phyloP scores from a whole-genome alignment of 35 echinoderm and acorn worm species.

The Hemicentrotus pulcherrimus region DNA sequence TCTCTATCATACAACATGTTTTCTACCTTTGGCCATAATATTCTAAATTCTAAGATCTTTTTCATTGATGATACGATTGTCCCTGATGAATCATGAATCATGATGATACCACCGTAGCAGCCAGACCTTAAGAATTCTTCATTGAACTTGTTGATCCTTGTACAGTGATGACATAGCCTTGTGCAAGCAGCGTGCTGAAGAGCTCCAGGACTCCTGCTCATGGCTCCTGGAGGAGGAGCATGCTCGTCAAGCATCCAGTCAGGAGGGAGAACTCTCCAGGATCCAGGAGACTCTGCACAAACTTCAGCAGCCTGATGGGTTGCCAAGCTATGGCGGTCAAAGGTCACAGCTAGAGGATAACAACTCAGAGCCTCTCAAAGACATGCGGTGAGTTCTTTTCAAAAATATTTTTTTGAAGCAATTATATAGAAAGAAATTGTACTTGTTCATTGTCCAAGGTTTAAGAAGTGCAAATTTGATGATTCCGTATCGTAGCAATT shows the following conservation, averaged over 20 bases:
- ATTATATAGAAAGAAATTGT: not conserved
- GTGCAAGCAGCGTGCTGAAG: slow-evolving; percentile 53
- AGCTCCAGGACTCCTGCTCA: slow-evolving; percentile 50
- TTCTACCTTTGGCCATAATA: no score
- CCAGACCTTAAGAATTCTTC: not conserved
- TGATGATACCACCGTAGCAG: not conserved
- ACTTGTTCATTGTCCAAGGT: not conserved
- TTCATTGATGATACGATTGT: not conserved
- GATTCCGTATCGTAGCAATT: not conserved
- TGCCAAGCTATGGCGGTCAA: slow-evolving; percentile 19
- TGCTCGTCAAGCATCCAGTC: not conserved
- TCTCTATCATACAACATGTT: no score
- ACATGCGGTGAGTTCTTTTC: slow-evolving; percentile 47
- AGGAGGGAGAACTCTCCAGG: slow-evolving; percentile 38
- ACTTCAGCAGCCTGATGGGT: slow-evolving; percentile 21
- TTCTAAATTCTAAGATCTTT: not conserved
- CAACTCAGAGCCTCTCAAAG: slow-evolving; percentile 21
- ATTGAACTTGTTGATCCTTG: not conserved
- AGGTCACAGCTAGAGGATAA: not conserved
- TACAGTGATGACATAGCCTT: slow-evolving; percentile 15
- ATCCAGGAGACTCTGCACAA: slow-evolving; percentile 50
- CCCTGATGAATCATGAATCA: not conserved
- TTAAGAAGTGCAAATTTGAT: not conserved
- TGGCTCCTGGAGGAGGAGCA: slow-evolving; percentile 48
- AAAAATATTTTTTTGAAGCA: not conserved